Conservation (phyloP, 2,797 vertebrate genomes). For the Gallinago nigripennis region DNA sequence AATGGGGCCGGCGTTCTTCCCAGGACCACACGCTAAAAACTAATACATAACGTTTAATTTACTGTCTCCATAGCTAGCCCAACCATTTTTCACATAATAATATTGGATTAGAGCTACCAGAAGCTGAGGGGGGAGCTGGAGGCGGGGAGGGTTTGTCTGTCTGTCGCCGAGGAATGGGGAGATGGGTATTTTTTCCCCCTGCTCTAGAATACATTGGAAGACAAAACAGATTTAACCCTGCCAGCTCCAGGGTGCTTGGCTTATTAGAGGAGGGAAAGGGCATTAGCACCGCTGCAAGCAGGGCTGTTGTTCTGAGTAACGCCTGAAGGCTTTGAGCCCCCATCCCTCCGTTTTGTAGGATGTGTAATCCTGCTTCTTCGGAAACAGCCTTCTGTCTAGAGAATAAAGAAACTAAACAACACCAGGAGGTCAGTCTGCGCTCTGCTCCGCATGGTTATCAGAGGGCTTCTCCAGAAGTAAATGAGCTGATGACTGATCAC, state of each 20-base stretch:
- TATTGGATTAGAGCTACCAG: constrained; percentile 89
- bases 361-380: neutral
- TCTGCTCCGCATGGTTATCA: neutral
- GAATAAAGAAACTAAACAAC: neutral
- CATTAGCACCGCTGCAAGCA: neutral
- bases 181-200: constrained; percentile 46
- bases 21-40: constrained; percentile 81
- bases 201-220: constrained; percentile 25
- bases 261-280: neutral
- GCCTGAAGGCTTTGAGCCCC: neutral
- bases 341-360: neutral
- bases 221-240: constrained; percentile 49
- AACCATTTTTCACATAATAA: constrained; percentile 95
- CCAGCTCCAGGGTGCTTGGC: neutral
- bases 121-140: constrained; percentile 55
- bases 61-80: constrained; percentile 88
- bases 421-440: neutral
- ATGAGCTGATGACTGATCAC: neutral
- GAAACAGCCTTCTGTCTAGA: neutral
- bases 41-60: constrained; percentile 98
- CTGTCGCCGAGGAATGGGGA: constrained; percentile 26
- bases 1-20: constrained; percentile 80
- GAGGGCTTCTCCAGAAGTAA: neutral
- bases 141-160: constrained; percentile 42
- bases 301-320: neutral